Percentiles rank a stretch among this genome's conserved stretches.
These are phyloP conservation scores for Illadopsis cleaveri DNA, from an alignment of 2,113 vertebrate genomes.

Conservation along the genomic window DNA sequence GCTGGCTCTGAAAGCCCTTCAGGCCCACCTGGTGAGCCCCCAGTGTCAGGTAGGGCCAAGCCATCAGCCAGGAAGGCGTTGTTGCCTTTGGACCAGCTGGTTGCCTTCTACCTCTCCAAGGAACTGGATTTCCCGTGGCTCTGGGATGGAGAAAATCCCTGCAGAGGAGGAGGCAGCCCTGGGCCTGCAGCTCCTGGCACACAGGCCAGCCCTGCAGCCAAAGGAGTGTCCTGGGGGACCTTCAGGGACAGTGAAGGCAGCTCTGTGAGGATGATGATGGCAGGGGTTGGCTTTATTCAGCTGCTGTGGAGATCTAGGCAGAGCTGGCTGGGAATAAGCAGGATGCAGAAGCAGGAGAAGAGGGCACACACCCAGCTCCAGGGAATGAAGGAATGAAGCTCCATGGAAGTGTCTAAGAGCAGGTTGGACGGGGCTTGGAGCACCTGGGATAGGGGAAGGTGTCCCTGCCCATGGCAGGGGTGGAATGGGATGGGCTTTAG, in stretches of 20 bases:
- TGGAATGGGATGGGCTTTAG: not conserved
- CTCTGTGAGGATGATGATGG: not conserved
- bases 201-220: not conserved
- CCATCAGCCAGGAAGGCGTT: fast-evolving
- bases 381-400: not conserved
- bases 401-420: not conserved
- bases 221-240: not conserved
- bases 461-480: not conserved
- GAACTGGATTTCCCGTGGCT: fast-evolving
- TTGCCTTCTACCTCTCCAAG: not conserved
- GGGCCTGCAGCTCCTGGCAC: not conserved
- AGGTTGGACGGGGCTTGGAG: not conserved
- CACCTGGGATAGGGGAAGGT: not conserved
- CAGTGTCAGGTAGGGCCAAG: fast-evolving
- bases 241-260: not conserved
- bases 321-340: not conserved
- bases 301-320: not conserved
- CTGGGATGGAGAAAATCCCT: not conserved
- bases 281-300: not conserved
- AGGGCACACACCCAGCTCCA: not conserved
- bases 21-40: not conserved
- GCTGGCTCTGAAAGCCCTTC: not conserved
- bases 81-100: not conserved
- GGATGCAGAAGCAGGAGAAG: not conserved
- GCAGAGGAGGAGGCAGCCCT: not conserved